Base-by-base conservation (phyloP, 2,797 vertebrate species). In the Hypotaenidia okinawae region DNA sequence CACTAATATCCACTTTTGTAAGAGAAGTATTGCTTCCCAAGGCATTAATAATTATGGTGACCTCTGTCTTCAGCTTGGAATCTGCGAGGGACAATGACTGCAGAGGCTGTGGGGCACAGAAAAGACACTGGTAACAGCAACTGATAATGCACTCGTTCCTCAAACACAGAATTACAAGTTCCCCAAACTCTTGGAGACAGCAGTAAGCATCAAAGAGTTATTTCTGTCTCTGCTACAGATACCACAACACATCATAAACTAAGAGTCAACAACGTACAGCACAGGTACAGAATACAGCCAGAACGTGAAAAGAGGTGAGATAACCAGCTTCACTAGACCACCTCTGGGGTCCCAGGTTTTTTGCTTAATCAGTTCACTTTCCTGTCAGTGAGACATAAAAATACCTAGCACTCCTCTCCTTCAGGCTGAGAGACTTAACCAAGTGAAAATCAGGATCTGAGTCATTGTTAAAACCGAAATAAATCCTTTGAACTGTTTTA, bases 11-110 rank as follows among this genome's bases (percentile, higher is more conserved):
- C 67, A 99, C 98, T 93, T 98, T 98, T 69, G 99, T 99, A 87
- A 99, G 98, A 9, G 99, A 99, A 37, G 99, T 98, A 97, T 99
- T 99, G 98, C 99, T 99, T 83, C 99, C 99, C 85, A 99, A 97
- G 30, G 99, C 99, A 41, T 99, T 99, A 95, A 99, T 98, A 86
- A 99, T 98, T 54, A 99, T 99, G 94, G 99, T 99, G 89, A 99
- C 98, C 81, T 99, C 99, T 0, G 98, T 98, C 97, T 99, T 99
- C 82, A 99, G 98, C 95, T 99, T 99, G 67, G 99, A 99, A 97
- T 99, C 99, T 15, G 99, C 99, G 92, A 99, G 97, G 80, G 99
- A 99, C 82, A 99, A 95, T 45, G 99, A 99, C 92, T 98, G 99
- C 93, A 99, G 98, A 85, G 99, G 99, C 99, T 99, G 97, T 39